Base-by-base conservation (phyloP, 2,797 vertebrate genomes). In the Alectoris magna region DNA sequence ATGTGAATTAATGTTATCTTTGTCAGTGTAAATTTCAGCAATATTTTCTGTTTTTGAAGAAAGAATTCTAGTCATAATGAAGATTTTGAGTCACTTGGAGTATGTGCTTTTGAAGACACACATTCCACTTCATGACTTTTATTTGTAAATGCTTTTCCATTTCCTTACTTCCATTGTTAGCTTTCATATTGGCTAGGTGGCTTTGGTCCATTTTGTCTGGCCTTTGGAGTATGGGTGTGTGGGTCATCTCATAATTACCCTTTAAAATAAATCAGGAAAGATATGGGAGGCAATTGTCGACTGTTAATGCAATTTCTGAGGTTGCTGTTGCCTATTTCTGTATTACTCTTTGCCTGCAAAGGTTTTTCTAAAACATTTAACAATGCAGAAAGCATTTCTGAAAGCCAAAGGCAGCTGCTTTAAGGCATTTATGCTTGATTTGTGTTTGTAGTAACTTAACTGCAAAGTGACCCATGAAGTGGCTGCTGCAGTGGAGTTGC, bases 351-450 rank as follows among this genome's bases (percentile, higher is more conserved):
- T 58, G 10, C 43, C 23, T 36, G 87, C 10, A n/a, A 48, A 88
- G 39, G 21, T 39, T 75, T 64, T 68, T 27, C 36, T 53, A 41
- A 48, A 66, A 24, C 6, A 10, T 67, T 49, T 59, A 31, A n/a
- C 38, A 34, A 10, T 39, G 38, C 9, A 48, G 39, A 74, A 48
- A 24, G 39, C 4, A 23, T 6, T 38, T 41, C 10, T 0, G 8
- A 38, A 83, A 46, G 5, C 21, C 16, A 14, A 59, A 39, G 34
- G 12, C 3, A 0, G 7, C 43, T 11, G 15, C 48, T 87, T 67
- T 79, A 48, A 63, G 78, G 64, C 63, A 21, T 21, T 48, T 38
- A 14, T 0, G 0, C 0, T 0, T 48, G 15, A 21, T 44, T 77
- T 39, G 19, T 19, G 7, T 66, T 73, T 62, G 44, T 66, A 24